phyloP scores from a whole-genome alignment of 2,113 vertebrate genomes.

The Oxyura jamaicensis region DNA sequence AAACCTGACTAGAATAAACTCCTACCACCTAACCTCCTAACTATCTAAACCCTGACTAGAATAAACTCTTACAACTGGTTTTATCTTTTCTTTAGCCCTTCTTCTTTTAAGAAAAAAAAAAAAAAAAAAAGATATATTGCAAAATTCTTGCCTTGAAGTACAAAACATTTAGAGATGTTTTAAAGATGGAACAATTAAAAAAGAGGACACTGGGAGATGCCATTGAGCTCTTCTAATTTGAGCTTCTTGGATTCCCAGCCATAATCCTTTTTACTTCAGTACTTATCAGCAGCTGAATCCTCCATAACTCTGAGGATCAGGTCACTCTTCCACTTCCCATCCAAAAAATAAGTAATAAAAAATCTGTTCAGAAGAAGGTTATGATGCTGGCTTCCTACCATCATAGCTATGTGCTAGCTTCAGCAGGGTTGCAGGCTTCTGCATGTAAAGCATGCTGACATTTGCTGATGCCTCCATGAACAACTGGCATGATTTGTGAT shows the following conservation, averaged over 20 bases:
- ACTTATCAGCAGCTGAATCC: background rate
- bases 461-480: slow-evolving; percentile 58
- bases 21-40: too few relatives aligned
- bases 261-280: background rate
- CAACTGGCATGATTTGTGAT: slow-evolving; percentile 66
- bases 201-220: background rate
- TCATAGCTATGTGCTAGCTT: slow-evolving; percentile 57
- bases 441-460: slow-evolving; percentile 26
- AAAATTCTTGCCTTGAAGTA: background rate
- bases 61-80: background rate
- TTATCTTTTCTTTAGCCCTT: background rate
- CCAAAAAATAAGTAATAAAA: background rate
- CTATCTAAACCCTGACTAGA: too few relatives aligned
- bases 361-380: background rate
- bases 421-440: slow-evolving; percentile 14
- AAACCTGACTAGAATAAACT: background rate
- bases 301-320: background rate
- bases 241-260: background rate
- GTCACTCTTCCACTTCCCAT: background rate
- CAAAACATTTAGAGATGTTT: background rate
- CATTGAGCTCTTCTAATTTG: background rate
- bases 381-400: slow-evolving; percentile 27
- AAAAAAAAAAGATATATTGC: background rate
- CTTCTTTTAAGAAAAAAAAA: background rate
- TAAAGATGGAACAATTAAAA: background rate